These are phyloP conservation scores for Echiichthys vipera DNA, from an alignment of 2,797 vertebrate genomes.

Conservation along the genomic window DNA sequence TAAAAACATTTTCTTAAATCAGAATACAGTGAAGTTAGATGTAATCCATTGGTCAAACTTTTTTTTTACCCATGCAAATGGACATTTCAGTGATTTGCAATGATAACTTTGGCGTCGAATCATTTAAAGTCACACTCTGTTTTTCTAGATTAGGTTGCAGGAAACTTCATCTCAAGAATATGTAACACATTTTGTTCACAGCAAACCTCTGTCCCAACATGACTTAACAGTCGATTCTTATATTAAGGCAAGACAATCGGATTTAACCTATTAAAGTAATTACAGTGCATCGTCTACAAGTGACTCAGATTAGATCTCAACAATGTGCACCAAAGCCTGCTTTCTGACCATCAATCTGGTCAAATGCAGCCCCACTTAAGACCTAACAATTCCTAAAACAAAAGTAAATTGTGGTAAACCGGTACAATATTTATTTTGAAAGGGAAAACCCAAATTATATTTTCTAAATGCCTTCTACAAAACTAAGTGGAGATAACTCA, in stretches of 20 bases:
- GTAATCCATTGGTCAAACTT: neutral
- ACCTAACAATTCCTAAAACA: constrained; percentile 22
- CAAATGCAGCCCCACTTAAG: constrained; percentile 13
- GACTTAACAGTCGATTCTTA: constrained; percentile 47
- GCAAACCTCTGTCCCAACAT: constrained; percentile 1
- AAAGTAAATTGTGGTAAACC: constrained; percentile 50
- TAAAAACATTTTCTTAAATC: constrained; percentile 6
- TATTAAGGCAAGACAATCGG: constrained; percentile 63
- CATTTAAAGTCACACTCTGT: constrained; percentile 5
- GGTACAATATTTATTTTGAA: constrained; percentile 42
- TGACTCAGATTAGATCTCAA: constrained; percentile 3
- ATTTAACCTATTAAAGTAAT: too few relatives aligned
- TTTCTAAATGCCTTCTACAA: constrained; percentile 6
- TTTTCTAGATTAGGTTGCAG: constrained; percentile 17
- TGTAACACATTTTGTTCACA: constrained; percentile 1
- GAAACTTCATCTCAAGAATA: constrained; percentile 2
- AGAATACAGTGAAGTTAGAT: constrained; percentile 17
- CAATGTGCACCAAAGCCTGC: constrained; percentile 14
- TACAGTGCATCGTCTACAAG: neutral
- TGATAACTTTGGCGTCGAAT: constrained; percentile 35
- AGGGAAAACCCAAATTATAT: constrained; percentile 16
- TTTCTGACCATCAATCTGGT: neutral
- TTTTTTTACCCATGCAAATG: constrained; percentile 6
- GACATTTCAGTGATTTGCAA: constrained; percentile 17
- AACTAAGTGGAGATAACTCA: neutral